These are phyloP conservation scores for Pelmatolapia mariae DNA, from an alignment of 2,113 vertebrate species.

Conservation along the genomic window DNA sequence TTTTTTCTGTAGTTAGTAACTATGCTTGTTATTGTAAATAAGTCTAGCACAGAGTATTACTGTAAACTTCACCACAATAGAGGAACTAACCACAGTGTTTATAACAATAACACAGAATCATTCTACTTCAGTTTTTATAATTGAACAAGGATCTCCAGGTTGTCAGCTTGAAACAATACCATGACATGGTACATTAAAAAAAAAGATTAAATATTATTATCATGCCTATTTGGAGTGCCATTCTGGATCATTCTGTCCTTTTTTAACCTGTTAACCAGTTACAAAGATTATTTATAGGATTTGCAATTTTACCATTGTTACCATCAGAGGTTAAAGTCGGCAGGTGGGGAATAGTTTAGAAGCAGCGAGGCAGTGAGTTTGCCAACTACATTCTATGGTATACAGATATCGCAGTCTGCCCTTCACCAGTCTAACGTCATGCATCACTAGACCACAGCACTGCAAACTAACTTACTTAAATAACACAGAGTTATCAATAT, in stretches of 20 bases:
- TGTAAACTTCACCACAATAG: neutral
- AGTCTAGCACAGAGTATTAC: neutral
- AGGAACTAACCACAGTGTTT: neutral
- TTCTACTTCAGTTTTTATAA: neutral
- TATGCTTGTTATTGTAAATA: neutral
- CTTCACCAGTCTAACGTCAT: neutral
- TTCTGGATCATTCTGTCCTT: neutral
- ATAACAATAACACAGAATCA: neutral
- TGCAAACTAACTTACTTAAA: neutral
- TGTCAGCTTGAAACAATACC: neutral
- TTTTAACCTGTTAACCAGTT: neutral
- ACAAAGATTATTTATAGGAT: neutral
- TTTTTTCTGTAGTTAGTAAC: neutral
- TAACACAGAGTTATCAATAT: neutral
- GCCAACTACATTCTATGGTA: neutral
- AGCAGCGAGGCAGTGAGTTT: neutral
- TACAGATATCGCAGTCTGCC: neutral
- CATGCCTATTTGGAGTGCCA: neutral
- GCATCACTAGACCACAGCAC: neutral
- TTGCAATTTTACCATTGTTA: neutral
- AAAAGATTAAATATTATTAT: neutral
- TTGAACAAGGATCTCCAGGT: neutral
- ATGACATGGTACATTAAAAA: neutral
- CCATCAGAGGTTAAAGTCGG: neutral
- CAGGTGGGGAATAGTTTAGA: neutral